Percentiles rank a stretch among this genome's conserved stretches.
phyloP scores from a whole-genome alignment of 2,888 invertebrate species.

The Rotaria socialis region DNA sequence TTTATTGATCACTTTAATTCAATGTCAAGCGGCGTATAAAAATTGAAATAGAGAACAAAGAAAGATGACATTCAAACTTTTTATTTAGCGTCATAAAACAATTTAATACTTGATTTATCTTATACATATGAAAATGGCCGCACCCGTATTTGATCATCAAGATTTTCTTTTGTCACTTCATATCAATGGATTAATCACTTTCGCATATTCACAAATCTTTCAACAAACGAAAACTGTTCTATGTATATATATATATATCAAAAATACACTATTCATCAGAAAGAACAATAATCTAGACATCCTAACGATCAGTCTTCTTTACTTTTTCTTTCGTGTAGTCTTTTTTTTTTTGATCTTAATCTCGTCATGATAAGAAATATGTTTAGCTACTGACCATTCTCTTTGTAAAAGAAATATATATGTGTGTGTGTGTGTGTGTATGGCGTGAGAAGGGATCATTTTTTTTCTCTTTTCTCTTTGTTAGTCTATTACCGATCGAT shows the following conservation, averaged over 20 bases:
- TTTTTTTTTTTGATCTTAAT: conserved; percentile 24
- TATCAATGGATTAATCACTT: conserved; percentile 20
- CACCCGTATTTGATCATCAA: conserved; percentile 3
- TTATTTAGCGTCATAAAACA: not conserved
- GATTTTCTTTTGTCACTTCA: conserved; percentile 26
- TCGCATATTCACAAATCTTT: conserved; percentile 4
- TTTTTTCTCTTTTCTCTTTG: not conserved
- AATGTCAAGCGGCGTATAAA: not conserved
- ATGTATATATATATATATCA: not conserved
- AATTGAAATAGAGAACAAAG: not conserved
- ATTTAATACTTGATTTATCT: not conserved
- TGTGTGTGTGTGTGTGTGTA: not conserved
- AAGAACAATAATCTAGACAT: no score
- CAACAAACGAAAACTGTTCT: not conserved
- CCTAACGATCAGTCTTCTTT: not conserved
- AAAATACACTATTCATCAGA: no score
- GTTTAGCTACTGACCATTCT: not conserved
- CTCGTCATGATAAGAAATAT: conserved; percentile 13
- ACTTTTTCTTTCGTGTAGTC: not conserved
- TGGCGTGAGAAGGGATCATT: conserved; percentile 17
- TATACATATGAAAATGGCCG: conserved; percentile 3
- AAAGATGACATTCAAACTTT: not conserved
- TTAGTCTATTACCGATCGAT: conserved; percentile 9
- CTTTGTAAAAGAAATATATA: not conserved
- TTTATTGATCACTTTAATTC: not conserved